Evolutionary conservation across 2,113 vertebrate genomes (phyloP).

Genomic region (Daboia siamensis): DNA sequence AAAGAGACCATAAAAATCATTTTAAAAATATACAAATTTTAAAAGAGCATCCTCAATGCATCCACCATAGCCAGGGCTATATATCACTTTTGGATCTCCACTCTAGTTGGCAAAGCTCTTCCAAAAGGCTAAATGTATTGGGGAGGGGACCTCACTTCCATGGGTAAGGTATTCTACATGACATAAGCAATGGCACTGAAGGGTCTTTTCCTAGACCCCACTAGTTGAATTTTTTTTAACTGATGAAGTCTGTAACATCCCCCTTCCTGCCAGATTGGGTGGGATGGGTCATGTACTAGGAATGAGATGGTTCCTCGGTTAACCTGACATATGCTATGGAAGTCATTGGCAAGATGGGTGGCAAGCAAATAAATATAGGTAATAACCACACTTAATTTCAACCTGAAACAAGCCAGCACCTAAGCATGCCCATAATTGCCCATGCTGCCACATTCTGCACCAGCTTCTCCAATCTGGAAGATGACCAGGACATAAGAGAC

Average conservation of each 20-base stretch:
- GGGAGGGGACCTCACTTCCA: background rate
- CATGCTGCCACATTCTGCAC: background rate
- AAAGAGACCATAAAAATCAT: too few species aligned
- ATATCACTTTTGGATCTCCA: background rate
- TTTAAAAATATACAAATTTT: too few species aligned
- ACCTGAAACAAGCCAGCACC: too few species aligned
- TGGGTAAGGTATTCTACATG: background rate
- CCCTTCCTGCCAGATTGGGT: background rate
- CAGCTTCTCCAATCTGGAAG: background rate
- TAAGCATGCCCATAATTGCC: background rate
- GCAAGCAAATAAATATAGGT: background rate
- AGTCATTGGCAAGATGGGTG: background rate
- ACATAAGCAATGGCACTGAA: background rate
- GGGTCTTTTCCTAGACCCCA: background rate
- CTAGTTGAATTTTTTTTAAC: background rate
- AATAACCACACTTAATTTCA: background rate
- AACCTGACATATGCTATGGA: background rate
- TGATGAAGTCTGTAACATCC: background rate
- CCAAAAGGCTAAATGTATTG: background rate
- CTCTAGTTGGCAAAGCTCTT: background rate
- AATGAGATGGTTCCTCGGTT: too few species aligned
- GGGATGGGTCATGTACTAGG: background rate
- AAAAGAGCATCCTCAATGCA: background rate
- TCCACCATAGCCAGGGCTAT: background rate
- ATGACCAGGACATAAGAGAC: background rate